These are phyloP conservation scores for Trichomycterus rosablanca DNA, from an alignment of 2,113 vertebrate genomes.

Conservation along the genomic window DNA sequence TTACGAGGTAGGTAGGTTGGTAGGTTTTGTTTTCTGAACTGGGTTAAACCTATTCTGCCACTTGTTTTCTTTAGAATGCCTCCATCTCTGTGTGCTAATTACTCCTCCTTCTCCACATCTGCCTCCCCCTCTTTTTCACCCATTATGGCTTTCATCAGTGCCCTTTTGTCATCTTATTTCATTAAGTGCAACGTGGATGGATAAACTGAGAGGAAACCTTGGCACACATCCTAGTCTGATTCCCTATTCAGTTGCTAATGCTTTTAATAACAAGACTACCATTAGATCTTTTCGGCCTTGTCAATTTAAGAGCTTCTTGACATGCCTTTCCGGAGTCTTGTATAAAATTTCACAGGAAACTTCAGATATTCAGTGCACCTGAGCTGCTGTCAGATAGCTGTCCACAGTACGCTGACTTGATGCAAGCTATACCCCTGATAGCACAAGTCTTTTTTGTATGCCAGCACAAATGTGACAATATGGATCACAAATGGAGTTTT, in stretches of 20 bases:
- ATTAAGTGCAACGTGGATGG: slow-evolving; percentile 7
- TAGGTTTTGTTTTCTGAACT: slow-evolving; percentile 10
- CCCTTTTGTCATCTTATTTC: slow-evolving; percentile 25
- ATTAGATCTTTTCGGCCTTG: slow-evolving; percentile 24
- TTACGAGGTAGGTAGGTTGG: slow-evolving; percentile 62
- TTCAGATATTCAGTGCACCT: too few species aligned
- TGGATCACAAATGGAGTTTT: too few species aligned
- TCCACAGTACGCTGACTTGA: too few species aligned
- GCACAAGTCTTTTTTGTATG: too few species aligned
- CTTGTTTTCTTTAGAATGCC: slow-evolving; percentile 32
- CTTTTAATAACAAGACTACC: slow-evolving; percentile 26
- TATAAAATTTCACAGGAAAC: too few species aligned
- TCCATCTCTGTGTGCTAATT: slow-evolving; percentile 15
- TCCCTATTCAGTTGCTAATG: slow-evolving; percentile 16
- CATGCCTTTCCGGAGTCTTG: too few species aligned
- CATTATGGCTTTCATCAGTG: slow-evolving; percentile 27
- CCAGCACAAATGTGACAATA: too few species aligned
- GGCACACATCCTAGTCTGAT: slow-evolving; percentile 14
- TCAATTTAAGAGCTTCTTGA: slow-evolving; percentile 7
- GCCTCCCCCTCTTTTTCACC: slow-evolving; percentile 11
- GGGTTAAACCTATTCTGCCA: slow-evolving; percentile 10
- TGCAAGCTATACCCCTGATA: too few species aligned
- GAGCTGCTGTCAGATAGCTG: too few species aligned
- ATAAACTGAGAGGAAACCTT: slow-evolving; percentile 6
- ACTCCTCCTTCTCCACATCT: slow-evolving; percentile 17